Evolutionary conservation across 2,797 vertebrate genomes (phyloP).

Genomic region (Epinephelus malabaricus): DNA sequence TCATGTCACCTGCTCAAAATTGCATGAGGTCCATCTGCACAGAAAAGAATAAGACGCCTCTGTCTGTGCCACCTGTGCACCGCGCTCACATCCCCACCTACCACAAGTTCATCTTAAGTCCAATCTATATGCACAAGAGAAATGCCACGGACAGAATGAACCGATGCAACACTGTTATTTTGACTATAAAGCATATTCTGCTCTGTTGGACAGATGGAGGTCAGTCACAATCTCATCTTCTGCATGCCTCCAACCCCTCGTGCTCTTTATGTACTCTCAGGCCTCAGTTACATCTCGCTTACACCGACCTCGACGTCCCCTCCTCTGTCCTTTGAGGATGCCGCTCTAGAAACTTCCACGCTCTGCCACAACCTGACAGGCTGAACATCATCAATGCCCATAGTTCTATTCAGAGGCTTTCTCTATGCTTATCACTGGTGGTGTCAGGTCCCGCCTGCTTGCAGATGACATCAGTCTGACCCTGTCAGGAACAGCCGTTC

Average conservation of each 20-base stretch:
- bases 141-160: conserved; percentile 59
- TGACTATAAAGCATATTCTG: conserved; percentile 58
- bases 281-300: conserved; percentile 14
- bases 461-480: conserved; percentile 57
- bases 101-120: conserved; percentile 57
- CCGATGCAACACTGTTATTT: conserved; percentile 44
- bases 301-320: conserved; percentile 13
- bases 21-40: conserved; percentile 68
- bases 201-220: conserved; percentile 58
- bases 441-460: conserved; percentile 51
- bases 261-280: conserved; percentile 36
- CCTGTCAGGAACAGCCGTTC: conserved; percentile 53
- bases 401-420: conserved; percentile 32
- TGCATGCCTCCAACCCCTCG: conserved; percentile 6
- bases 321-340: conserved; percentile 40
- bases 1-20: conserved; percentile 64
- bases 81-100: background rate
- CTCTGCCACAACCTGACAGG: conserved; percentile 52
- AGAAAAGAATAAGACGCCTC: conserved; percentile 46
- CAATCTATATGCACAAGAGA: conserved; percentile 77
- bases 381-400: conserved; percentile 41
- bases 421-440: conserved; percentile 35
- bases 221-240: conserved; percentile 44
- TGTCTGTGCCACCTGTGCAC: conserved; percentile 69
- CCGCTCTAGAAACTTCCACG: conserved; percentile 5